A percentile compares a stretch with the other conserved stretches of the same genome.
Evolutionary conservation across 1,140 invertebrate genomes (phyloP).

Genomic region (Brachionus paranguensis): DNA sequence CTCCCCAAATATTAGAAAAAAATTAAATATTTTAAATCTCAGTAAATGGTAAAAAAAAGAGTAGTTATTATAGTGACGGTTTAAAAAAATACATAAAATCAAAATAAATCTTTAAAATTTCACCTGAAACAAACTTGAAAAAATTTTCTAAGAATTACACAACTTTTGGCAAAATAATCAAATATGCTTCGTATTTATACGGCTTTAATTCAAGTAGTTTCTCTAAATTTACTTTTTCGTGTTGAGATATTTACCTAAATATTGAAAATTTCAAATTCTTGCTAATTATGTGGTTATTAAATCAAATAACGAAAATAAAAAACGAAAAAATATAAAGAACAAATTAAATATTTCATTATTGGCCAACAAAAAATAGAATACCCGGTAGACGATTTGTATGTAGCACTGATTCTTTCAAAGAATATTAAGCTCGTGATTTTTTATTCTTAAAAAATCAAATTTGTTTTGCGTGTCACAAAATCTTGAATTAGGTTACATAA

Average conservation of each 20-base stretch:
- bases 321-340: not conserved
- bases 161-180: not conserved
- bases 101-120: not conserved
- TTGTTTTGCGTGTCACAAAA: constrained; percentile 3
- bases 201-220: constrained; percentile 7
- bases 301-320: not conserved
- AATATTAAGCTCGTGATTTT: not conserved
- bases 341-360: constrained; percentile 6
- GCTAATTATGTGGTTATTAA: constrained; percentile 20
- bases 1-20: not conserved
- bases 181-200: not conserved
- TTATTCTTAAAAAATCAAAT: not conserved
- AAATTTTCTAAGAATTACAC: not conserved
- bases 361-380: not conserved
- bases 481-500: not conserved
- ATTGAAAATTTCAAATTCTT: not conserved
- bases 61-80: not conserved
- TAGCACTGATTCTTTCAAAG: not conserved
- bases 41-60: not conserved
- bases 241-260: not conserved
- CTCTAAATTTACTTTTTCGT: not conserved
- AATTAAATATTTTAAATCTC: no score
- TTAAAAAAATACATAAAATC: not conserved
- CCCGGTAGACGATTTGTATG: not conserved
- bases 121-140: not conserved